Percentiles rank a stretch among this genome's conserved stretches.
Evolutionary conservation across 2,797 vertebrate genomes (phyloP).

Genomic region (Enteromius anoplus): DNA sequence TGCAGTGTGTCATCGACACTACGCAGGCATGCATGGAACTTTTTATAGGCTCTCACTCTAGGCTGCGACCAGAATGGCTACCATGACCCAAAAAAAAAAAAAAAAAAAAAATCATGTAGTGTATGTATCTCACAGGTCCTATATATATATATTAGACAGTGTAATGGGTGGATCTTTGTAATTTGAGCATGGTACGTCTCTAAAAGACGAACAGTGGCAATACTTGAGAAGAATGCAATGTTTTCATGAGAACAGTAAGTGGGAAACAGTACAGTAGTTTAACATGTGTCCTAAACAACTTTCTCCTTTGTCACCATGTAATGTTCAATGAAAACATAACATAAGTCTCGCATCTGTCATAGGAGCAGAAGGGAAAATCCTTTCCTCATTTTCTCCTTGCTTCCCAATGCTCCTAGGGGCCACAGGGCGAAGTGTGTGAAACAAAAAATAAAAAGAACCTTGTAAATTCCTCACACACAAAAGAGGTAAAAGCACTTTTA

Average conservation of each 20-base stretch:
- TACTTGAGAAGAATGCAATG: slow-evolving; percentile 29
- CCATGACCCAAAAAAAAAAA: slow-evolving; percentile 3
- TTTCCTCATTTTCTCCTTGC: slow-evolving; percentile 23
- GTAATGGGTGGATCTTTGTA: slow-evolving; percentile 7
- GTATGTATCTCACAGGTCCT: background rate
- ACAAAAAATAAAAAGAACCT: slow-evolving; percentile 50
- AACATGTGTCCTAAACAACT: slow-evolving; percentile 55
- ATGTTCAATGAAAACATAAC: slow-evolving; percentile 27
- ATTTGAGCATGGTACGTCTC: background rate
- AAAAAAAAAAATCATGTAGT: background rate
- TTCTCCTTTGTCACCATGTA: slow-evolving; percentile 3
- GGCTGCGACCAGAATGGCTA: slow-evolving; percentile 5
- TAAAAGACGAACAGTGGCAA: slow-evolving; percentile 9
- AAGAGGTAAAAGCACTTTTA: slow-evolving; percentile 53
- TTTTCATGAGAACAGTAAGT: slow-evolving; percentile 33
- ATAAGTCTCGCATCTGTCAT: slow-evolving; percentile 21
- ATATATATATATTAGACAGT: background rate
- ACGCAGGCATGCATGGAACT: slow-evolving; percentile 70
- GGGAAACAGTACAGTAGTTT: slow-evolving; percentile 38
- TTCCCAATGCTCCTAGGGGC: slow-evolving; percentile 5
- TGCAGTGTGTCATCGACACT: slow-evolving; percentile 71
- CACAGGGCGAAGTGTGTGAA: slow-evolving; percentile 27
- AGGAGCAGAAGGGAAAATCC: slow-evolving; percentile 29
- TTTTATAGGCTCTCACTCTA: slow-evolving; percentile 68
- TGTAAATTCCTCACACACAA: slow-evolving; percentile 61